phyloP scores from a whole-genome alignment of 2,113 vertebrate genomes.

The rabbit (Oryctolagus cuniculus) region DNA sequence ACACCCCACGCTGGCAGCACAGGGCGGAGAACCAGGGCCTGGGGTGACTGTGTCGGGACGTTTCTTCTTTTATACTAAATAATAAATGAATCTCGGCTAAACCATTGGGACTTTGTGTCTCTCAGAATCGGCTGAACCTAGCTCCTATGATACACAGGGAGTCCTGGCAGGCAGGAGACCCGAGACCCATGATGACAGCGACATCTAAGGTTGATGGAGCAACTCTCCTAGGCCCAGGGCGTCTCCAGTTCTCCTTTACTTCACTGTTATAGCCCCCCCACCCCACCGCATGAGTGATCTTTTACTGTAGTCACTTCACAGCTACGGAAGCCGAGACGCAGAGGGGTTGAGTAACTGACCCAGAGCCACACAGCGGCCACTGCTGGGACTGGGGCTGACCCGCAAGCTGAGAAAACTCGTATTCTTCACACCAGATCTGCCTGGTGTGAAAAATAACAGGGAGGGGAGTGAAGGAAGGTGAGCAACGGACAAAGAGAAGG shows the following conservation, averaged over 20 bases:
- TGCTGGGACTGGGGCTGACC: neutral
- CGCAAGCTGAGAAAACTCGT: neutral
- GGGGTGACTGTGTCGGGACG: neutral
- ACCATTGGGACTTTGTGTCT: neutral
- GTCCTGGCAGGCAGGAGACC: neutral
- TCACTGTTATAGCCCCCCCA: neutral
- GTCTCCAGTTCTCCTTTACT: neutral
- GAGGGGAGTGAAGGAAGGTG: neutral
- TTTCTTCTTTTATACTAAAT: neutral
- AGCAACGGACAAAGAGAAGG: neutral
- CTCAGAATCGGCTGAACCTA: neutral
- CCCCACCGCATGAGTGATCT: too few relatives aligned
- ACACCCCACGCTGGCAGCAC: neutral
- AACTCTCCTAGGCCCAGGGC: neutral
- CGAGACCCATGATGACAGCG: neutral
- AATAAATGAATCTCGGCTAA: slow-evolving; percentile 11
- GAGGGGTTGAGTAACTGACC: neutral
- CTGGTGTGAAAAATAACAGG: neutral
- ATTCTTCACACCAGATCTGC: neutral
- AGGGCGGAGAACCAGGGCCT: too few relatives aligned
- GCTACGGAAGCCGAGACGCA: neutral
- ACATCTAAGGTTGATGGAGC: neutral
- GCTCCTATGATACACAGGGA: neutral
- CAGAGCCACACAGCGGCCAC: neutral
- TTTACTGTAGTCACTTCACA: neutral